Evolutionary conservation across 2,797 vertebrate species (phyloP), one percentile per base, ranked within the genome.

Genomic region (Pangasius djambal): DNA sequence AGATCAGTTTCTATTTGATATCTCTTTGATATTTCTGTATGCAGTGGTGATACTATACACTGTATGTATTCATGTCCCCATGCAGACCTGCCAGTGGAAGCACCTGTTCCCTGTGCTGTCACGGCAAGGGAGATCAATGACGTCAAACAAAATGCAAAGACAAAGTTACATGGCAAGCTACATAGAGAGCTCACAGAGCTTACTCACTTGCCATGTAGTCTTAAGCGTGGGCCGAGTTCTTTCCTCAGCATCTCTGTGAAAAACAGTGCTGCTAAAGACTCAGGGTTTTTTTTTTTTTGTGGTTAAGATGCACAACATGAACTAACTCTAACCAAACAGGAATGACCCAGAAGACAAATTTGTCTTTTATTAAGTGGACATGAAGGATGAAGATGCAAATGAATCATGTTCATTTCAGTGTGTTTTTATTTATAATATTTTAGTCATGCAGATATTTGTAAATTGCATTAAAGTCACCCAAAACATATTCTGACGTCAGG

Each of bases 241-340:
- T 57, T 65, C 31, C 31, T 83, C 9, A 48, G 61, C 83, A 20
- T 85, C 81, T 84, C 34, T 59, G 82, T 65, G 70, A 34, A 78
- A 57, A 70, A 69, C 63, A 86, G 84, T 63, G 78, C 69, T 83
- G 67, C 67, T 82, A 50, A 74, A 82, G 67, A 83, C 88, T 89
- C 88, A 86, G 85, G 88, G 77, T 40, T 40, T 40, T 40, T 37
- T 22, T 85, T 34, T 69, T n/a, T 34, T 48, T 63, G 69, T 67
- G 12, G 20, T 55, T n/a, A 37, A 89, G 52, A 86, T 31, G 84
- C 75, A 89, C 85, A 86, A 83, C 44, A 31, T 7, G 9, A 31
- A 70, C 48, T 44, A 31, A 83, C 59, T 37, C 8, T 85, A 85
- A 52, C 48, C 63, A 69, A 85, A 52, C 9, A 1, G 9, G 65